Conservation (phyloP, 1,140 invertebrate species). For the Melipona quadrifasciata region DNA sequence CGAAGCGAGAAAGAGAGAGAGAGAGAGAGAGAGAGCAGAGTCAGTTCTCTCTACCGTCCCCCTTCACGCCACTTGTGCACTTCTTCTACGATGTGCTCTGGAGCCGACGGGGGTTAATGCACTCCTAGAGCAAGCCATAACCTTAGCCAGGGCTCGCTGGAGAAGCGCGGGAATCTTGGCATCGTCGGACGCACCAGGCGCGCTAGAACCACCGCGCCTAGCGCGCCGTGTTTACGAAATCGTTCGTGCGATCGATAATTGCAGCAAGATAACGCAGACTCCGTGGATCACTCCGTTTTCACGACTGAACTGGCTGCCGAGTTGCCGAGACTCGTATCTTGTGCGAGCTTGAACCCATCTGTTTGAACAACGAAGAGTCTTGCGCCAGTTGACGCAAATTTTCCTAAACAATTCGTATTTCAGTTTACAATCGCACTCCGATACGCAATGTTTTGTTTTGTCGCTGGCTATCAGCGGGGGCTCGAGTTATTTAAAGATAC, state of each 20-base stretch:
- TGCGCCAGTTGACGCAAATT: no score
- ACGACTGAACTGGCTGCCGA: neutral
- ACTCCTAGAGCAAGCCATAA: slow-evolving; percentile 76
- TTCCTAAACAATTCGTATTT: no score
- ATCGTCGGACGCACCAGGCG: neutral
- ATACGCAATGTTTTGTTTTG: no score
- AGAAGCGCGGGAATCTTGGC: slow-evolving; percentile 60
- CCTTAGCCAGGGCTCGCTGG: slow-evolving; percentile 55
- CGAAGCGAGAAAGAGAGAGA: neutral
- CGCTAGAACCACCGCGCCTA: neutral
- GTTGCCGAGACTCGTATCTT: neutral
- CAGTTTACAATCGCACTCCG: no score
- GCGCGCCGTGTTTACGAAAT: slow-evolving; percentile 22
- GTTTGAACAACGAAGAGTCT: no score
- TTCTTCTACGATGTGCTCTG: slow-evolving; percentile 73
- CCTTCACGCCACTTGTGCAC: slow-evolving; percentile 61
- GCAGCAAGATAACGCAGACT: neutral
- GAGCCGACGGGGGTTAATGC: slow-evolving; percentile 76
- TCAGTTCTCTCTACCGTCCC: slow-evolving; percentile 9
- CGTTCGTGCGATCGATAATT: slow-evolving; percentile 11
- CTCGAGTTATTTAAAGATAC: neutral
- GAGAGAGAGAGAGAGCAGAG: slow-evolving; percentile 19
- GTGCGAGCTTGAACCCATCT: no score
- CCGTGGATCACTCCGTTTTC: neutral
- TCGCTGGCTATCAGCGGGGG: no score